phyloP scores from a whole-genome alignment of 1,140 invertebrate species.

The Prorops nasuta region DNA sequence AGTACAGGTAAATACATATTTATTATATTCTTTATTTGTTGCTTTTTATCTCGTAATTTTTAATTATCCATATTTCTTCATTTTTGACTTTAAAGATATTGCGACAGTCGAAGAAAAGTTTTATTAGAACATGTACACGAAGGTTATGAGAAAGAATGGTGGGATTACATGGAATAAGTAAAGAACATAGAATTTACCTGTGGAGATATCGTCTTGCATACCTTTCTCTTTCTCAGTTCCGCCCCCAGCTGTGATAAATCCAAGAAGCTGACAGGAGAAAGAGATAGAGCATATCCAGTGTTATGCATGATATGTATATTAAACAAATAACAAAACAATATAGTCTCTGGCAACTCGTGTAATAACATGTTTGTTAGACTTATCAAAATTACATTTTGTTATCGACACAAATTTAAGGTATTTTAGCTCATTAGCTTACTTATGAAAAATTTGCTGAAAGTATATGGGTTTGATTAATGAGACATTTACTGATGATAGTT shows the following conservation, averaged over 20 bases:
- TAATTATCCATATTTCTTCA: too few species aligned
- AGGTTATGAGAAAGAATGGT: conserved; percentile 98
- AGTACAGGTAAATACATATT: conserved; percentile 80
- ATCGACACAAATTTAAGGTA: too few species aligned
- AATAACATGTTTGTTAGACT: conserved; percentile 10
- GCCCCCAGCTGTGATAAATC: conserved; percentile 54
- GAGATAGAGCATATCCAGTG: conserved; percentile 30
- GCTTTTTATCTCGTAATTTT: conserved; percentile 5
- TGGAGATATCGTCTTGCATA: conserved; percentile 20
- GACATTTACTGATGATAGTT: too few species aligned
- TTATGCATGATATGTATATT: conserved; percentile 28
- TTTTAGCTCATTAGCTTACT: too few species aligned
- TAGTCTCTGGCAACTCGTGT: conserved; percentile 30
- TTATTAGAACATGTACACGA: conserved; percentile 96
- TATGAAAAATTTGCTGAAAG: too few species aligned
- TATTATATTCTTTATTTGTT: neutral
- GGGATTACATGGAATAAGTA: conserved; percentile 86
- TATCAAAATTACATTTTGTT: neutral
- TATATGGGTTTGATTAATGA: too few species aligned
- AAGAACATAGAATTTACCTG: conserved; percentile 7
- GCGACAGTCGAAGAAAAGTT: conserved; percentile 92
- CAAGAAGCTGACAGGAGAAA: conserved; percentile 38
- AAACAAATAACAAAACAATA: conserved; percentile 35
- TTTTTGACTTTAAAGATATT: conserved; percentile 77
- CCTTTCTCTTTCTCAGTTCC: conserved; percentile 28